Conservation (phyloP, 1,140 invertebrate species). For the Whitmania pigra region DNA sequence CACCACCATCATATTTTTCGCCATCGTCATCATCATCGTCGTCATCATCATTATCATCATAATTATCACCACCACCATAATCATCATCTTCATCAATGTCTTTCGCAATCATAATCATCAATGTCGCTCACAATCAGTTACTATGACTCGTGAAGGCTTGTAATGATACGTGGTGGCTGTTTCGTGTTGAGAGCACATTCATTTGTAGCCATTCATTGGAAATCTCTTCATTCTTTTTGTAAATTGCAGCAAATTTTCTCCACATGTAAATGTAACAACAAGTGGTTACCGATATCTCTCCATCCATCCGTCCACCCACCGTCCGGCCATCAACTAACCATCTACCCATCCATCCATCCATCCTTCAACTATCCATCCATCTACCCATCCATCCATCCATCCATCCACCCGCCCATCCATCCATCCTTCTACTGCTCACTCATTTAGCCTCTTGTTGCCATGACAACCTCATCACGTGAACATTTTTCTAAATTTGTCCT, state of each 20-base stretch:
- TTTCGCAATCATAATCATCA: background rate
- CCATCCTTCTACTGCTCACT: no score
- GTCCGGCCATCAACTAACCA: background rate
- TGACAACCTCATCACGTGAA: no score
- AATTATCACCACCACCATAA: background rate
- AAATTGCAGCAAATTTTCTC: no score
- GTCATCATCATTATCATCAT: background rate
- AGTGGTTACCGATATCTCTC: background rate
- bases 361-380: no score
- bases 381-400: constrained; percentile 6
- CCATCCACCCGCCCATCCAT: no score
- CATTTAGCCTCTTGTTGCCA: no score
- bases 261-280: no score
- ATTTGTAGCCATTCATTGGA: background rate
- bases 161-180: background rate
- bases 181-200: background rate
- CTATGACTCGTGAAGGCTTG: no score
- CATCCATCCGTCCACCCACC: background rate
- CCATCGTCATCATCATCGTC: background rate
- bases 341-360: no score
- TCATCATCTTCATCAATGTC: background rate
- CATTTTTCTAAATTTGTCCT: no score
- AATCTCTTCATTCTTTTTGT: no score
- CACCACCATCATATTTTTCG: background rate
- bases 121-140: no score